A percentile compares a stretch with the other conserved stretches of the same genome.
phyloP scores from a whole-genome alignment of 2,888 invertebrate genomes.

The Philopedon plagiatum region DNA sequence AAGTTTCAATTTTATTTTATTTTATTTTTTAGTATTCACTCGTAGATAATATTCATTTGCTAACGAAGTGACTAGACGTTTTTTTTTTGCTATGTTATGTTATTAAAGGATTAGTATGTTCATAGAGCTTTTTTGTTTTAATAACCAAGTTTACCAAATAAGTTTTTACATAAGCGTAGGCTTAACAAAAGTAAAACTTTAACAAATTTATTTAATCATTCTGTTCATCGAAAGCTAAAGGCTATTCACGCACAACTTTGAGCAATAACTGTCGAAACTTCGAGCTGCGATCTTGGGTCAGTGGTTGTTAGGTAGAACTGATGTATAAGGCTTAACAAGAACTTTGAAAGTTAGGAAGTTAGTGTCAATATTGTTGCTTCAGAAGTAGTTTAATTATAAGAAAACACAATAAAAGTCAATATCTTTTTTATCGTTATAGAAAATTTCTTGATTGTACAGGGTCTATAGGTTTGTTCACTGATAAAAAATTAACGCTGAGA shows the following conservation, averaged over 20 bases:
- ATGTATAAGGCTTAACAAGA: background rate
- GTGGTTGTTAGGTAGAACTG: background rate
- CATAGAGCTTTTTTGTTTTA: background rate
- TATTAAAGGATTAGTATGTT: too few relatives aligned
- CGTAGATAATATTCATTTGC: too few relatives aligned
- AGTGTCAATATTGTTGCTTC: slow-evolving; percentile 2
- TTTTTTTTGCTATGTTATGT: too few relatives aligned
- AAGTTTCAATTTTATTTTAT: too few relatives aligned
- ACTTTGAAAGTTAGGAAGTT: background rate
- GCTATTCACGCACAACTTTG: background rate
- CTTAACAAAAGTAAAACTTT: slow-evolving; percentile 1
- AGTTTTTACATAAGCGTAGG: background rate
- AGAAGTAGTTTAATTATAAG: background rate
- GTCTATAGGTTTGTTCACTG: too few relatives aligned
- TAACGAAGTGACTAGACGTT: too few relatives aligned
- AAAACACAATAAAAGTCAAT: background rate
- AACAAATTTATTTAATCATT: background rate
- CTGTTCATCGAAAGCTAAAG: background rate
- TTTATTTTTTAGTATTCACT: too few relatives aligned
- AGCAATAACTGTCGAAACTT: slow-evolving; percentile 23
- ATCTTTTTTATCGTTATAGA: too few relatives aligned
- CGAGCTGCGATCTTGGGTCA: slow-evolving; percentile 2
- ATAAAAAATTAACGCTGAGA: too few relatives aligned
- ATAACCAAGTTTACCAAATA: background rate
- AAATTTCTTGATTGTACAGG: too few relatives aligned